phyloP scores from a whole-genome alignment of 2,797 vertebrate genomes.

The Morelia viridis region DNA sequence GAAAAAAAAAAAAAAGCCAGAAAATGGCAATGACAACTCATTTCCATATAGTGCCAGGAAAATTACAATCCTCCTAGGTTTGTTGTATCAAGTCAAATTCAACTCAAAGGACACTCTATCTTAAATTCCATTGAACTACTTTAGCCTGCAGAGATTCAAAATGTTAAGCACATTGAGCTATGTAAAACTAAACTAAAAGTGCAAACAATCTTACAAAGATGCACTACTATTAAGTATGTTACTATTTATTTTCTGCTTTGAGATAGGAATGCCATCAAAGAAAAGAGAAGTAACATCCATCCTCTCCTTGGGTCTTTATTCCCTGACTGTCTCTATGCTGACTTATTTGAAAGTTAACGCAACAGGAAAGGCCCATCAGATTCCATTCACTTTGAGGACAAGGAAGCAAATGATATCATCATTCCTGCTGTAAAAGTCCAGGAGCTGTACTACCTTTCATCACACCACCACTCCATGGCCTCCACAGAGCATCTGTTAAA shows the following conservation, averaged over 20 bases:
- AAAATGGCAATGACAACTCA: neutral
- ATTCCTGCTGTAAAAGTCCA: neutral
- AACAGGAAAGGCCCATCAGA: neutral
- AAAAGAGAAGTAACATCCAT: neutral
- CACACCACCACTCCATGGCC: neutral
- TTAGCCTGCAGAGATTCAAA: neutral
- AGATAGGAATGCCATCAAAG: neutral
- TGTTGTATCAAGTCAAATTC: neutral
- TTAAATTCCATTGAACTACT: neutral
- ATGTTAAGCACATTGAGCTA: neutral
- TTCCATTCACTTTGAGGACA: neutral
- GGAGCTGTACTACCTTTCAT: neutral
- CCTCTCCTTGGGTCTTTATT: neutral
- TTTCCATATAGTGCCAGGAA: neutral
- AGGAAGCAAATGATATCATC: neutral
- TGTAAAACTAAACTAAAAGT: neutral
- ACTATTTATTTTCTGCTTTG: neutral
- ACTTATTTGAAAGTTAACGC: neutral
- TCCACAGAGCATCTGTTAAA: neutral
- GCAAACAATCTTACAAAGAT: neutral
- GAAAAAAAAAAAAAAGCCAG: neutral
- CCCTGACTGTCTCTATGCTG: neutral
- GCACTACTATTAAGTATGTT: neutral
- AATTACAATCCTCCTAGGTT: neutral
- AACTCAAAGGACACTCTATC: neutral